phyloP scores from a whole-genome alignment of 2,888 invertebrate genomes.

The Hypomecis atomaria region DNA sequence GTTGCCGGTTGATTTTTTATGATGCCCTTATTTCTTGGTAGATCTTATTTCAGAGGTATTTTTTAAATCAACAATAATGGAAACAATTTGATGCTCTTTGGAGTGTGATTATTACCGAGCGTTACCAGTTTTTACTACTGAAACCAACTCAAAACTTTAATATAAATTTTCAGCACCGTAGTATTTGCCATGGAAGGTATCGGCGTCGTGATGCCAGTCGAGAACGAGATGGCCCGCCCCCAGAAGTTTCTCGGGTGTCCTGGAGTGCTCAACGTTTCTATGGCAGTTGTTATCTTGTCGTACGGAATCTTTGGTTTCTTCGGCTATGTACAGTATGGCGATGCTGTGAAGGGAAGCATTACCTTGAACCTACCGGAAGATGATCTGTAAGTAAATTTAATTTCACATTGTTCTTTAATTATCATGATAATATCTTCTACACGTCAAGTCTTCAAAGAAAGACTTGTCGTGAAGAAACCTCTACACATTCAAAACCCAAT shows the following conservation, averaged over 20 bases:
- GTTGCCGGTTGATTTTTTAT: too few species aligned
- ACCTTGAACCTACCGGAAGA: constrained; percentile 92
- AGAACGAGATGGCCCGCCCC: constrained; percentile 95
- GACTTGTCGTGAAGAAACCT: too few species aligned
- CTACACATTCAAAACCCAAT: too few species aligned
- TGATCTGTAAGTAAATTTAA: constrained; percentile 84
- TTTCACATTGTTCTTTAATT: not conserved
- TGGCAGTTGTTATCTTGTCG: constrained; percentile 90
- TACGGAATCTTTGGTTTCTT: constrained; percentile 95
- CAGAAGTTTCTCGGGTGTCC: constrained; percentile 91
- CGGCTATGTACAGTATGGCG: constrained; percentile 94
- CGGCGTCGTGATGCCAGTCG: constrained; percentile 95
- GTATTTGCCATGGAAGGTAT: constrained; percentile 99
- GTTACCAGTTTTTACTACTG: too few species aligned
- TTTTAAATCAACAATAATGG: too few species aligned
- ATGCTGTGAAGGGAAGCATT: constrained; percentile 88
- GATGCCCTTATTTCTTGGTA: too few species aligned
- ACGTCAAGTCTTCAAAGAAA: too few species aligned
- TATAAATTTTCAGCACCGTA: constrained; percentile 87
- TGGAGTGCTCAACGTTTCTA: constrained; percentile 94
- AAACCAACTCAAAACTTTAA: too few species aligned
- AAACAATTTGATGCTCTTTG: too few species aligned
- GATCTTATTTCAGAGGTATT: too few species aligned
- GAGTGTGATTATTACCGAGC: too few species aligned
- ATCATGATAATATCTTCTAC: too few species aligned